Conservation (phyloP, 2,888 invertebrate genomes). For the Parochlus steinenii region DNA sequence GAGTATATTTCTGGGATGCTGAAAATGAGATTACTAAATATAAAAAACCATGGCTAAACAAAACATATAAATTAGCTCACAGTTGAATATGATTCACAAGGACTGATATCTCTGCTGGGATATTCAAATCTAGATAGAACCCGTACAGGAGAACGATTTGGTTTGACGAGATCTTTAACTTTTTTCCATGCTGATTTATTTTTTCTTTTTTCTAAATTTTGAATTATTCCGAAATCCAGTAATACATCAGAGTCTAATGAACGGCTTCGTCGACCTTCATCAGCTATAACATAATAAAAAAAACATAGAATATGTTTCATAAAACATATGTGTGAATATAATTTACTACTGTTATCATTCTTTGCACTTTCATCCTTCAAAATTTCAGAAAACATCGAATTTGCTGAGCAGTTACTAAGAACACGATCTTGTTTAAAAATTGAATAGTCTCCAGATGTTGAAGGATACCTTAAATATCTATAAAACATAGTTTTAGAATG, state of each 20-base stretch:
- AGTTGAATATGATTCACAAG: slow-evolving; percentile 4
- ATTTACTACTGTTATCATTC: slow-evolving; percentile 1
- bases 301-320: background rate
- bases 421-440: too few relatives aligned
- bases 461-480: too few relatives aligned
- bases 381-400: background rate
- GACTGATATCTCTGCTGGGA: background rate
- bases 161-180: slow-evolving; percentile 60
- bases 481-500: too few relatives aligned
- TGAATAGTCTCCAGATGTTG: too few relatives aligned
- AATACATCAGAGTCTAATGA: slow-evolving; percentile 21
- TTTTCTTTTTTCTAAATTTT: slow-evolving; percentile 21
- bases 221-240: slow-evolving; percentile 1
- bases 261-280: slow-evolving; percentile 21
- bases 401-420: too few relatives aligned
- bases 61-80: slow-evolving; percentile 5
- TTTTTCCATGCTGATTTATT: slow-evolving; percentile 61
- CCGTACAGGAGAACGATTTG: slow-evolving; percentile 22
- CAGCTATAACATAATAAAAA: slow-evolving; percentile 14
- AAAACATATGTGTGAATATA: too few relatives aligned
- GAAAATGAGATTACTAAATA: slow-evolving; percentile 3
- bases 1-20: slow-evolving; percentile 26
- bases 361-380: background rate
- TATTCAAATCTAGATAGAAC: slow-evolving; percentile 12
- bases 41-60: slow-evolving; percentile 2